Evolutionary conservation across 2,113 vertebrate species (phyloP).

Genomic region (Kryptolebias marmoratus): DNA sequence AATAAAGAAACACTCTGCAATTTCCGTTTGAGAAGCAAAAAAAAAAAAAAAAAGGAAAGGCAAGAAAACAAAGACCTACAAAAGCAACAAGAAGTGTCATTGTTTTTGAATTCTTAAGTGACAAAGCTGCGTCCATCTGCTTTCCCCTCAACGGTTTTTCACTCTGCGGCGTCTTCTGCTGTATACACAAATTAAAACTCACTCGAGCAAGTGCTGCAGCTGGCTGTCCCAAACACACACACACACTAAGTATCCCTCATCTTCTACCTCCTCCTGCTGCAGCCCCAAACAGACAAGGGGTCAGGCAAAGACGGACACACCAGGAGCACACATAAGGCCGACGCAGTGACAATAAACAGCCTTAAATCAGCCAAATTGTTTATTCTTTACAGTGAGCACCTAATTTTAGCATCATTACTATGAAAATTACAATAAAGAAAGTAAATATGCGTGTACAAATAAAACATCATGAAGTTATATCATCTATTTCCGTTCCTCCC

Average conservation of each 20-base stretch:
- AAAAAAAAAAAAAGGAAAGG: constrained; percentile 29
- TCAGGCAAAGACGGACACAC: constrained; percentile 15
- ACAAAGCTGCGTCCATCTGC: constrained; percentile 40
- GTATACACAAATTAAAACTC: constrained; percentile 74
- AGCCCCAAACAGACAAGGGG: constrained; percentile 33
- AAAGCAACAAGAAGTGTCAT: constrained; percentile 37
- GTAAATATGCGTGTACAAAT: constrained; percentile 10
- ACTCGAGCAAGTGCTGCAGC: constrained; percentile 65
- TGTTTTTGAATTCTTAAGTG: constrained; percentile 13
- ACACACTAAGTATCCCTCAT: constrained; percentile 4
- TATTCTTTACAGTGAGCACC: not conserved
- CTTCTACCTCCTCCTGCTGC: constrained; percentile 1
- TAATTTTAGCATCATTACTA: constrained; percentile 9
- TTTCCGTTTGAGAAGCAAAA: constrained; percentile 36
- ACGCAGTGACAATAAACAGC: no score
- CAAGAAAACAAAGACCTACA: constrained; percentile 34
- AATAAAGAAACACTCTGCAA: constrained; percentile 36
- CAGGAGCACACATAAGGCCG: not conserved
- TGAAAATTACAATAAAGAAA: constrained; percentile 16
- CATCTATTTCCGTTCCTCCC: constrained; percentile 14
- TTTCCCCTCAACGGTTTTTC: not conserved
- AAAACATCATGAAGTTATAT: constrained; percentile 24
- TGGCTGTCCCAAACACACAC: not conserved
- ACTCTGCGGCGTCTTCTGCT: constrained; percentile 52
- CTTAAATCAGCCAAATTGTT: not conserved